Conservation (phyloP, 2,113 vertebrate genomes). For the Hiodon alosoides region DNA sequence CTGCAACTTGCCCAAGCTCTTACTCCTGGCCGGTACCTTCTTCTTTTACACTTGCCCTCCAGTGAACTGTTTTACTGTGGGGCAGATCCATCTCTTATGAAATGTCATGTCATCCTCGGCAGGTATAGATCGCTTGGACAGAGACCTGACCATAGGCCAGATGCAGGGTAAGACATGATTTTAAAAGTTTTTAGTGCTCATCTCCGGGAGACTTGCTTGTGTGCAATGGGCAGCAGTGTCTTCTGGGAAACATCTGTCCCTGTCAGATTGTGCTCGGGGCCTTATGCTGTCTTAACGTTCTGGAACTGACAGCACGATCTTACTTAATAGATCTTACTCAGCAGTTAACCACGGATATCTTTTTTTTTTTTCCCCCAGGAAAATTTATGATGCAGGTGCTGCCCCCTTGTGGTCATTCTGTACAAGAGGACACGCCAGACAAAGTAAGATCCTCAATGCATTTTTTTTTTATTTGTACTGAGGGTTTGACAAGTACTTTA, state of each 20-base stretch:
- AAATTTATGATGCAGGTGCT: conserved; percentile 63
- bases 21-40: conserved; percentile 50
- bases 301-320: conserved; percentile 30
- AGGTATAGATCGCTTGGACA: conserved; percentile 61
- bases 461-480: background rate
- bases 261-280: conserved; percentile 23
- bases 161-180: conserved; percentile 52
- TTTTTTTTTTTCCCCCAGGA: conserved; percentile 34
- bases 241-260: conserved; percentile 41
- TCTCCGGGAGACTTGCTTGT: background rate
- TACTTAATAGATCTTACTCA: background rate
- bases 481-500: background rate
- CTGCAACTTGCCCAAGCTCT: conserved; percentile 60
- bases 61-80: no score
- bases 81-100: background rate
- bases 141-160: conserved; percentile 60
- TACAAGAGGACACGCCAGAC: conserved; percentile 53
- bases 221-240: background rate
- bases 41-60: no score
- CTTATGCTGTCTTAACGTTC: background rate
- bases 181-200: background rate
- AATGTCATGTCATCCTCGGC: background rate
- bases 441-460: conserved; percentile 34
- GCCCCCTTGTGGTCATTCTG: conserved; percentile 55
- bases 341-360: no score